These are phyloP conservation scores for Galeopterus variegatus DNA, from an alignment of 2,113 vertebrate species.

Conservation along the genomic window DNA sequence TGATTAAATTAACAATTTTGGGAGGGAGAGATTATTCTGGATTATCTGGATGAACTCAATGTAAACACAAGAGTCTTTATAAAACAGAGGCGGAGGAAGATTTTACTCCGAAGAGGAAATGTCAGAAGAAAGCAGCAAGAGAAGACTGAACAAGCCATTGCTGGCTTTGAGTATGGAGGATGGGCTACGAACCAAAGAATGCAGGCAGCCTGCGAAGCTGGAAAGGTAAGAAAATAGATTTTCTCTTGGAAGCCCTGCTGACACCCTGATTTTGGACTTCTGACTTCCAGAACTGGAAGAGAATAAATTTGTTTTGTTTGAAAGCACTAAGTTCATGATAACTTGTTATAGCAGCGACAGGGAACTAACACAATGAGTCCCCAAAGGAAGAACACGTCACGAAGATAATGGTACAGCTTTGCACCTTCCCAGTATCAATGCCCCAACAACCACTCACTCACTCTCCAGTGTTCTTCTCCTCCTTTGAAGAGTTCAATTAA, in stretches of 20 bases:
- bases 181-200: not conserved
- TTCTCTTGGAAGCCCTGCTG: not conserved
- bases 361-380: not conserved
- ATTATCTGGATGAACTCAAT: not conserved
- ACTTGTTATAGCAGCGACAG: not conserved
- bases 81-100: not conserved
- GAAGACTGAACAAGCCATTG: not conserved
- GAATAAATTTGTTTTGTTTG: not conserved
- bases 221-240: not conserved
- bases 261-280: not conserved
- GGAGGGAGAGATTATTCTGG: not conserved
- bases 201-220: not conserved
- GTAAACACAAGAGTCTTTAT: not conserved
- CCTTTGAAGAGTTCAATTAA: not conserved
- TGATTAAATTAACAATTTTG: not conserved
- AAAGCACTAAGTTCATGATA: not conserved
- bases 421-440: not conserved
- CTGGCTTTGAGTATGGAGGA: not conserved
- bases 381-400: not conserved
- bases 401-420: not conserved
- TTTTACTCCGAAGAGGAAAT: not conserved
- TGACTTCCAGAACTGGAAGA: not conserved
- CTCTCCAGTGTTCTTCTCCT: not conserved
- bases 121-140: not conserved
- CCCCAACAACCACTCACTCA: not conserved